A percentile compares a stretch with the other conserved stretches of the same genome.
Evolutionary conservation across 2,113 vertebrate species (phyloP).

Genomic region (Pteropus alecto): DNA sequence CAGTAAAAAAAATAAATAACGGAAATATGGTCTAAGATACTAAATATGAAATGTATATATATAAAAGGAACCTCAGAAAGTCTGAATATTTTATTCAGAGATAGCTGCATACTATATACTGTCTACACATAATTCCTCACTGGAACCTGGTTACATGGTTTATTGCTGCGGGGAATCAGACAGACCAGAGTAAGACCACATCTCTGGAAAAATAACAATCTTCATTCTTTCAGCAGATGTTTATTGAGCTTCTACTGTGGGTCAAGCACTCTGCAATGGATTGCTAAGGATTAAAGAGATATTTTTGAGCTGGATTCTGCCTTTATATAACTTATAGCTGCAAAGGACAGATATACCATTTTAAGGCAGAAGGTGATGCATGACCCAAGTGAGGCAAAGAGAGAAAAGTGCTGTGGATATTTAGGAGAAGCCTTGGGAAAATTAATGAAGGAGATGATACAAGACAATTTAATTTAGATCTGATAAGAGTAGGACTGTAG

Average conservation of each 20-base stretch:
- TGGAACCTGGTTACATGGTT: neutral
- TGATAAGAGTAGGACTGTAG: neutral
- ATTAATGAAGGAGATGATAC: neutral
- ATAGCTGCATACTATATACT: neutral
- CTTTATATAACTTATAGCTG: neutral
- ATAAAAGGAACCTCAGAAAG: neutral
- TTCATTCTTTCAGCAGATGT: neutral
- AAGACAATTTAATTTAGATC: neutral
- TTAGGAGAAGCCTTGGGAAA: neutral
- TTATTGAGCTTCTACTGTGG: constrained; percentile 5
- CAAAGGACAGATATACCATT: neutral
- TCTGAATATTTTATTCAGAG: neutral
- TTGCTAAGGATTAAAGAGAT: neutral
- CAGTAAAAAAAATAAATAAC: neutral
- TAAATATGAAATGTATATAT: neutral
- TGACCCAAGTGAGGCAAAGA: neutral
- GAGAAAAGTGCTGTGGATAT: neutral
- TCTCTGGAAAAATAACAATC: constrained; percentile 23
- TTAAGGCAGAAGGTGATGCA: neutral
- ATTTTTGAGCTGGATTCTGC: neutral
- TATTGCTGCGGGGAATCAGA: neutral
- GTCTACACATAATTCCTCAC: neutral
- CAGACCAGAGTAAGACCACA: neutral
- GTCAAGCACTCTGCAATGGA: neutral
- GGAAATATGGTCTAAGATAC: neutral